Evolutionary conservation across 1,140 invertebrate genomes (phyloP).

Genomic region (Leguminivora glycinivorella): DNA sequence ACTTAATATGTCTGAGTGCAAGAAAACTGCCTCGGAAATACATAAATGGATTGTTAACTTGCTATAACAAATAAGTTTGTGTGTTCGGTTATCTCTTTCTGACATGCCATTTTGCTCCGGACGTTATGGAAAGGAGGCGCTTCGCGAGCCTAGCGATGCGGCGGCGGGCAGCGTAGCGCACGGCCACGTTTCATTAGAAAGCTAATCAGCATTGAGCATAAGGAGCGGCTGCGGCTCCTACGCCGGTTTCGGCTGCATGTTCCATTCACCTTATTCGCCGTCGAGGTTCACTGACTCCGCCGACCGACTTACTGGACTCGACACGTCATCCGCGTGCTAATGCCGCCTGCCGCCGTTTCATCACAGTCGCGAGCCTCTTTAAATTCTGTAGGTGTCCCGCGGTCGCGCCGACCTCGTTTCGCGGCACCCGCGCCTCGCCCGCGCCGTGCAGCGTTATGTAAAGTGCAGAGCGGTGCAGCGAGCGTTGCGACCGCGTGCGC

Average conservation of each 20-base stretch:
- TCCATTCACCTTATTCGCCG: slow-evolving; percentile 74
- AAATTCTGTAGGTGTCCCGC: slow-evolving; percentile 64
- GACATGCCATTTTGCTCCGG: not conserved
- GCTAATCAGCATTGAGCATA: slow-evolving; percentile 57
- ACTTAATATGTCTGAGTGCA: no score
- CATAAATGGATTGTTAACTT: not conserved
- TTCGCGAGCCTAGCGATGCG: not conserved
- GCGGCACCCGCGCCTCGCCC: slow-evolving; percentile 42
- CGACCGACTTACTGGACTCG: slow-evolving; percentile 62
- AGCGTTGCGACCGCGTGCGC: slow-evolving; percentile 68
- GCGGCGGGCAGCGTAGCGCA: slow-evolving; percentile 17
- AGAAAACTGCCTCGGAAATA: not conserved
- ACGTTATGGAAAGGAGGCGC: slow-evolving; percentile 1
- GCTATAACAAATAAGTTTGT: not conserved
- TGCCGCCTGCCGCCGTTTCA: slow-evolving; percentile 60
- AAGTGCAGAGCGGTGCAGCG: slow-evolving; percentile 64
- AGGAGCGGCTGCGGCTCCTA: slow-evolving; percentile 52
- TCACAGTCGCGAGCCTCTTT: slow-evolving; percentile 56
- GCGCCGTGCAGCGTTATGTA: slow-evolving; percentile 68
- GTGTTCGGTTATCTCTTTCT: not conserved
- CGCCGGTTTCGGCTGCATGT: slow-evolving; percentile 68
- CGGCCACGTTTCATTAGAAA: slow-evolving; percentile 66
- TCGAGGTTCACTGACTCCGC: slow-evolving; percentile 71
- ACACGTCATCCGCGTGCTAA: slow-evolving; percentile 67
- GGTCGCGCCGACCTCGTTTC: slow-evolving; percentile 62